Percentiles rank a stretch among this genome's conserved stretches.
Conservation (phyloP, 2,888 invertebrate species). For the Leistus spinibarbis region DNA sequence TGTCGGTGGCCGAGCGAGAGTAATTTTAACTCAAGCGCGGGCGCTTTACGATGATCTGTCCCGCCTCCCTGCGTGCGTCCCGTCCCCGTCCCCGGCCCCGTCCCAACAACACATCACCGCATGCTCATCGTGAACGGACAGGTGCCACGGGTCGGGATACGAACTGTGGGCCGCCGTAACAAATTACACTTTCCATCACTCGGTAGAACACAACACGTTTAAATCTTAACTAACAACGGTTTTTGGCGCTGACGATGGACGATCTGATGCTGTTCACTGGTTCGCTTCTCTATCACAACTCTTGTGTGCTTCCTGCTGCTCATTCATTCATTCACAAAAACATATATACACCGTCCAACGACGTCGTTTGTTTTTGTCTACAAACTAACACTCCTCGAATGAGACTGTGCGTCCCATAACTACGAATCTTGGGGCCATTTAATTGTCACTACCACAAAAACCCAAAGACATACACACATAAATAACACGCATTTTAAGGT, state of each 20-base stretch:
- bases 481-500: too few species aligned
- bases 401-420: too few species aligned
- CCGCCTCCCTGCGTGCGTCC: background rate
- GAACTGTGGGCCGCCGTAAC: slow-evolving; percentile 7
- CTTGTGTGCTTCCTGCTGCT: too few species aligned
- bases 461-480: background rate
- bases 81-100: background rate
- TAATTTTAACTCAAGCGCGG: slow-evolving; percentile 3
- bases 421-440: too few species aligned
- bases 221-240: slow-evolving; percentile 2
- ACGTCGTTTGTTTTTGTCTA: slow-evolving; percentile 7
- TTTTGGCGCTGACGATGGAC: background rate
- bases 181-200: slow-evolving; percentile 28
- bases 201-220: slow-evolving; percentile 9
- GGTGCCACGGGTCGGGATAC: slow-evolving; percentile 13
- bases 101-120: background rate
- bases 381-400: too few species aligned
- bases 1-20: slow-evolving; percentile 2
- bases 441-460: background rate
- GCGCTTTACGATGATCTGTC: background rate
- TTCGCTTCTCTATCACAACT: too few species aligned
- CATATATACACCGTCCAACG: too few species aligned
- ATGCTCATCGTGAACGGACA: background rate
- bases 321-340: slow-evolving; percentile 23
- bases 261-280: background rate